Base-by-base conservation (phyloP, 2,113 vertebrate genomes). In the Psephotus haematonotus region DNA sequence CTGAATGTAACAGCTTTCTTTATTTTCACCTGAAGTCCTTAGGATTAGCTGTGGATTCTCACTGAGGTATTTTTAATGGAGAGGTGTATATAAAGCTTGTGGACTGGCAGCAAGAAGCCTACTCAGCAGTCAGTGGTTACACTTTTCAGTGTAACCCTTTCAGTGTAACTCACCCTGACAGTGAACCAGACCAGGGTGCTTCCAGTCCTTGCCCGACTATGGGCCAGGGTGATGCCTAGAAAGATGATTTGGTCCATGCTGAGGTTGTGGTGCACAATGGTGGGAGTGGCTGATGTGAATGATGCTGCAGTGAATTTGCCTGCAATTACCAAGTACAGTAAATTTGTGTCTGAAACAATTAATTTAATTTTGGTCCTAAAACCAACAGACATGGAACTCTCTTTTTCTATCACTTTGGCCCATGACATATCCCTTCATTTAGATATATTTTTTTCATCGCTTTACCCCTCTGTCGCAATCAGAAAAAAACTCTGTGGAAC, bases 1-100 rank as follows among this genome's bases (percentile, higher is more conserved):
- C 98, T 99, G 97, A 98, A 97, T 97, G 98, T 92, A 98, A 94
- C 96, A 90, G 93, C 91, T 95, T 97, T 97, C 93, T 96, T 97
- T 97, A 95, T 97, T 97, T 95, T 95, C 89, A 96, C 88, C 68
- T 95, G 82, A 67, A 90, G 74, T 95, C 49, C 2, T 67, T 41
- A 87, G 88, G 16, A 12, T 14, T 77, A 88, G 88, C 69, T 94
- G 59, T 88, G 86, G 37, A 93, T 86, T 79, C 85, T 87, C 44
- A 35, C 55, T 28, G 69, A 65, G 71, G 67, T 78, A 15, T 47
- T 65, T 60, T 60, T 39, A 27, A 47, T 49, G 31, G 55, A 53
- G 69, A 77, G 80, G 53, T 57, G 29, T 55, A 43, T 39, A 20
- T 37, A 44, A 22, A 60, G 47, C 11, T 67, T 77, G 33, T 27